Conservation (phyloP, 2,797 vertebrate species). For the Chelidonichthys spinosus region DNA sequence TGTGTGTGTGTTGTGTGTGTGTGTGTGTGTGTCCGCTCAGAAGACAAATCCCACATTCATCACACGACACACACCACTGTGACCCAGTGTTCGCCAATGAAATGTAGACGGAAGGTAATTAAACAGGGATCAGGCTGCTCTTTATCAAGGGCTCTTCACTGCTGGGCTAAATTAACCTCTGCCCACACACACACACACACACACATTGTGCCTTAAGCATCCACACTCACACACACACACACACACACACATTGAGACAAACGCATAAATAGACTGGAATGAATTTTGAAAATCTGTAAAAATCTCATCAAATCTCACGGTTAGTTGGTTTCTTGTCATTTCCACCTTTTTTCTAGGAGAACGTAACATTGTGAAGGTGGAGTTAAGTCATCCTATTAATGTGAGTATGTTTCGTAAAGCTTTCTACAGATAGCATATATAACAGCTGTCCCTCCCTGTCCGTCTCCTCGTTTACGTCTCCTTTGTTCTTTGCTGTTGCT, state of each 20-base stretch:
- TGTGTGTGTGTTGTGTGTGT: not conserved
- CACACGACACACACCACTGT: conserved; percentile 66
- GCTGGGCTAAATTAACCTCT: conserved; percentile 82
- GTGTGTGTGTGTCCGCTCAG: not conserved
- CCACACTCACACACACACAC: conserved; percentile 24
- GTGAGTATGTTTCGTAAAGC: too few relatives aligned
- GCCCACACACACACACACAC: conserved; percentile 52
- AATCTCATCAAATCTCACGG: conserved; percentile 3
- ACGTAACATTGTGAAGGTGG: too few relatives aligned
- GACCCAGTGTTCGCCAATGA: conserved; percentile 70
- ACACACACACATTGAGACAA: conserved; percentile 34
- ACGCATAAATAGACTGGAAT: conserved; percentile 14
- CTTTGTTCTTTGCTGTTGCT: conserved; percentile 48
- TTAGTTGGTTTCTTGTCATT: not conserved
- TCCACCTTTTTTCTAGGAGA: not conserved
- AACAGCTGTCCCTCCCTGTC: not conserved
- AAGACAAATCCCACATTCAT: conserved; percentile 58
- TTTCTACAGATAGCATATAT: not conserved
- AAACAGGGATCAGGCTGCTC: conserved; percentile 83
- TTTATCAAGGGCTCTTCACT: conserved; percentile 83
- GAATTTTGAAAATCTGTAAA: not conserved
- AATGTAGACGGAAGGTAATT: conserved; percentile 80
- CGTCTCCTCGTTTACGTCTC: conserved; percentile 10
- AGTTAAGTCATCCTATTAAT: too few relatives aligned
- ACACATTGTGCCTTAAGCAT: conserved; percentile 27